phyloP scores from a whole-genome alignment of 2,888 invertebrate genomes.

The Eilema sororculum region DNA sequence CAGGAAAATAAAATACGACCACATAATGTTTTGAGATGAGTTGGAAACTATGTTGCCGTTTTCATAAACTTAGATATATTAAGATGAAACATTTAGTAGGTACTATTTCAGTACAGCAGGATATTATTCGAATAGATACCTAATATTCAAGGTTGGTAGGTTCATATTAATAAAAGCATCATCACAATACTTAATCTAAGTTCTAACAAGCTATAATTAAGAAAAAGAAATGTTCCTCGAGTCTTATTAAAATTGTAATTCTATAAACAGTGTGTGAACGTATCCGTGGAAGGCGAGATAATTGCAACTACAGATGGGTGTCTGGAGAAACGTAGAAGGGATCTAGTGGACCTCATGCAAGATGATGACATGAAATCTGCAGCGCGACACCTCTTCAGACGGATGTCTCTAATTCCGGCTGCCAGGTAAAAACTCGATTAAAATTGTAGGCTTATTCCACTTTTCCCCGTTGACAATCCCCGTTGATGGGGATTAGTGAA shows the following conservation, averaged over 20 bases:
- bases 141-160: too few species aligned
- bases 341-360: constrained; percentile 77
- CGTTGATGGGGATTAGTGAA: too few species aligned
- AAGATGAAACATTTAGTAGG: too few species aligned
- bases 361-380: constrained; percentile 74
- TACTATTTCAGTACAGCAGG: too few species aligned
- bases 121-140: too few species aligned
- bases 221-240: neutral
- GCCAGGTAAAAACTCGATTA: constrained; percentile 61
- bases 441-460: too few species aligned
- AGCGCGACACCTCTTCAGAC: constrained; percentile 75
- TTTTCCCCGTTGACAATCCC: too few species aligned
- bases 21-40: neutral
- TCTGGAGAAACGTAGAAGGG: constrained; percentile 74
- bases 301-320: constrained; percentile 57
- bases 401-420: constrained; percentile 78
- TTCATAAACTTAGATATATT: too few species aligned
- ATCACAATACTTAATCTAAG: too few species aligned
- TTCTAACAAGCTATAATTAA: neutral
- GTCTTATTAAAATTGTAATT: neutral
- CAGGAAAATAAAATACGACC: neutral
- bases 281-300: constrained; percentile 77
- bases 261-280: constrained; percentile 71
- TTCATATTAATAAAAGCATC: too few species aligned
- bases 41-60: too few species aligned